Evolutionary conservation across 2,113 vertebrate species (phyloP), one percentile per base, ranked within the genome.

Genomic region (Silurus glanis): DNA sequence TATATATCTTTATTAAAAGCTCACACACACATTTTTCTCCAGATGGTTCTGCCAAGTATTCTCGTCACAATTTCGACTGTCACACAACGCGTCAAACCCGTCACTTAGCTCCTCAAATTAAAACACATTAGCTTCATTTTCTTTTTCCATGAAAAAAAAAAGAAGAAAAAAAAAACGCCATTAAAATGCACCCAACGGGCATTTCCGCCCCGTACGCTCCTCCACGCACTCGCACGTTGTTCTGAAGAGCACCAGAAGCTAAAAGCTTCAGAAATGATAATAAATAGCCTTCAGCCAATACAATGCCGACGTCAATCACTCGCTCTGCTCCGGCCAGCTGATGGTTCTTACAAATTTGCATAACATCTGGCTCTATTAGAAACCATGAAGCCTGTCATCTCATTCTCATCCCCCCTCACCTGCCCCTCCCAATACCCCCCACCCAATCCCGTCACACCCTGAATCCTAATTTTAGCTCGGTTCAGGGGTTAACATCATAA

Each of bases 221-320:
- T 83, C 64, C 17, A 19, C 64, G 61, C 5, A 17, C 37, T 45
- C 67, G 67, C 55, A 72, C 72, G 28, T 58, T 47, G 37, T 58
- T 86, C 59, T 80, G 64, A 72, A 87, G 79, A 28, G 79, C 72
- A 53, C 23, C 13, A 51, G 37, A 37, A 83, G 62, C 80, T 83
- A 83, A 87, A 58, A 76, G 83, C 25, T 16, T 67, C 66, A 45
- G 45, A 87, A 87, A 84, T 89, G 23, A 58, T 83, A 85, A 89
- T 89, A 81, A 89, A 83, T 88, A 66, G 86, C 76, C 80, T 85
- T 89, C 89, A 87, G 67, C 67, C 71, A 78, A 69, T 61, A 89
- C 85, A 90, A 90, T 87, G 81, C 81, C 76, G 61, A 83, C n/a
- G 87, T 83, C 89, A 90, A 82, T 90, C 89, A 87, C 84, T 64